Conservation (phyloP, 1,140 invertebrate species). For the Dinoponera quadriceps region DNA sequence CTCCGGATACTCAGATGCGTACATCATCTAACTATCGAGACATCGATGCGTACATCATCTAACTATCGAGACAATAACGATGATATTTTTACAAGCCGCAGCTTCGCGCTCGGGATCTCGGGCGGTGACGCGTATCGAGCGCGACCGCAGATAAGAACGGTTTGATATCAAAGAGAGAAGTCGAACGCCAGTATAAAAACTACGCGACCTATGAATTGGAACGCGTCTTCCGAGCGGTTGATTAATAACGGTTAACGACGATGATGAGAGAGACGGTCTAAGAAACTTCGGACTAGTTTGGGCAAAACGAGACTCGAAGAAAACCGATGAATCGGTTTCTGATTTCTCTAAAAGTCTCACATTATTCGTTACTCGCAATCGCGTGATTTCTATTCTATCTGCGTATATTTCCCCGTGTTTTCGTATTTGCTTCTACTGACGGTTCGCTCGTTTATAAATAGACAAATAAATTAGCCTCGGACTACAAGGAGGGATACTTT, state of each 20-base stretch:
- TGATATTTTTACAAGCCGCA: background rate
- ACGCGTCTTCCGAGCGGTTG: background rate
- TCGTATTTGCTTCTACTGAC: no score
- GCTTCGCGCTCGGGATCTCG: background rate
- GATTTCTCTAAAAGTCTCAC: no score
- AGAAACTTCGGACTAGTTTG: slow-evolving; percentile 43
- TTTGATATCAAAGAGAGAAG: background rate
- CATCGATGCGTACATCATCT: slow-evolving; percentile 4
- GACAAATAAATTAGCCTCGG: no score
- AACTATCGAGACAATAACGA: background rate
- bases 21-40: background rate
- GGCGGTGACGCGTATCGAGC: background rate
- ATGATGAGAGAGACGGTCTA: slow-evolving; percentile 67
- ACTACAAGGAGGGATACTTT: background rate
- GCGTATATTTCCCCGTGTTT: no score
- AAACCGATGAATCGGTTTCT: slow-evolving; percentile 45
- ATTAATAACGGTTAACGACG: slow-evolving; percentile 11
- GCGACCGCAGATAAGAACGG: slow-evolving; percentile 3
- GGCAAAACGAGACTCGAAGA: slow-evolving; percentile 57
- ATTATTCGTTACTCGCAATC: no score
- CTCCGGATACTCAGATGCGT: slow-evolving; percentile 7
- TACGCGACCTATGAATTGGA: slow-evolving; percentile 8
- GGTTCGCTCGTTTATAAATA: no score
- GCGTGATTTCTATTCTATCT: no score
- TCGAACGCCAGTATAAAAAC: background rate